Evolutionary conservation across 92 coral and sea anemone species (phyloP), one percentile per base, ranked within the genome.

Genomic region (Zoanthus gigantus): DNA sequence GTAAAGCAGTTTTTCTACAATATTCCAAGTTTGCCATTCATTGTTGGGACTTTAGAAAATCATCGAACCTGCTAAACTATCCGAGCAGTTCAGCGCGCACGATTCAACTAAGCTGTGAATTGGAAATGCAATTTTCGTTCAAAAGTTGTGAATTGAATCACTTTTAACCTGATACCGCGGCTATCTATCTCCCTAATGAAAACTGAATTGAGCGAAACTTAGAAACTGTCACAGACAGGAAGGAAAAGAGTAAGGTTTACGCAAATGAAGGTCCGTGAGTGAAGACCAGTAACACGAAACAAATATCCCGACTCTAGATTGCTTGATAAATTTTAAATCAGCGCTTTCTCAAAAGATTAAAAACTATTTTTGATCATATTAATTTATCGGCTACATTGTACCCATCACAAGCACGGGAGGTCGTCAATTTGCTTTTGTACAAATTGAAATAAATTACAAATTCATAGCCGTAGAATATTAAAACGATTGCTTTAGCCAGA

Each of bases 371-470:
- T 47, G 10, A 44, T 71, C 45, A 81, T 63, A 60, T 81, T 50
- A 66, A 81, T 65, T 37, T 85, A 69, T 80, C 77, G 86, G 75
- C 80, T 76, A 31, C 47, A 30, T 65, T 46, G 29, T 47, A 58
- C 82, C 84, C 71, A 42, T 56, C 47, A 69, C 76, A 85, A 18
- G 84, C 47, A 50, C 56, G 65, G 85, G 85, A 81, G 85, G 85
- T 66, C 85, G 74, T 53, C 85, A 81, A 81, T 65, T 81, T 81
- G 65, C 74, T 81, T 81, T 66, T 81, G 75, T 81, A 81, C 85
- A 81, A 81, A 81, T 81, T 81, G 85, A 81, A 81, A 81, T 71
- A 81, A 81, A 81, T 81, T 81, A 74, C 75, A 81, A 81, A 81
- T 81, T 81, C 85, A 81, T 81, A 81, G 85, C 85, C 63, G 75